Evolutionary conservation across 2,797 vertebrate species (phyloP), one percentile per base, ranked within the genome.

Genomic region (Molossus alvarezi): DNA sequence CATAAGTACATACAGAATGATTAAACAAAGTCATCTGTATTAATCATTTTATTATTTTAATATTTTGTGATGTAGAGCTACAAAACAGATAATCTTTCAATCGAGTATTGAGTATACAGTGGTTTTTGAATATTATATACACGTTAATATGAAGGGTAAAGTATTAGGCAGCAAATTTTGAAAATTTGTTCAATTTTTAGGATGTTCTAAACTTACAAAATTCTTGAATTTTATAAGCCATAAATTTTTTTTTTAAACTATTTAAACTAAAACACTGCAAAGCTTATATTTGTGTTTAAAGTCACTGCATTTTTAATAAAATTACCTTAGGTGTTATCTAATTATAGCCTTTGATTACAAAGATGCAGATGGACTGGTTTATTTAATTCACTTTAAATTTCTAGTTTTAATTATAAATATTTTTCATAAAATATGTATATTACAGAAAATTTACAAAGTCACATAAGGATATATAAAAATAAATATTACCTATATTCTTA

Each of bases 381-480:
- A 89, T 57, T 95, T 73, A 86, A 57, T 77, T 96, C 37, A 89
- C 17, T 80, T 95, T 23, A 87, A 62, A 37, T 84, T 94, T 93
- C 5, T 7, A 72, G 29, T 84, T 84, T 84, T 65, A 90, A 73
- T 71, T 92, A 62, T 29, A 41, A 10, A 64, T 69, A 45, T 67
- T 71, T 92, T 86, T 84, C 13, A 18, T 55, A 57, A 67, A 75
- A 45, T 41, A 45, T 13, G 17, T 45, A 72, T 69, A 37, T 51
- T 71, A n/a, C 55, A 85, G 29, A 88, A 91, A 88, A 84, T 51
- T 21, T 91, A 37, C 60, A 94, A 85, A 80, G 37, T 90, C 33
- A 79, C 41, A 10, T 45, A 77, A 84, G 23, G 57, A 88, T 83
- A 86, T 83, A 73, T 0, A 90, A 25, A 96, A 69, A 65, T 71